Conservation (phyloP, 2,797 vertebrate species). For the Sciurus vulgaris region DNA sequence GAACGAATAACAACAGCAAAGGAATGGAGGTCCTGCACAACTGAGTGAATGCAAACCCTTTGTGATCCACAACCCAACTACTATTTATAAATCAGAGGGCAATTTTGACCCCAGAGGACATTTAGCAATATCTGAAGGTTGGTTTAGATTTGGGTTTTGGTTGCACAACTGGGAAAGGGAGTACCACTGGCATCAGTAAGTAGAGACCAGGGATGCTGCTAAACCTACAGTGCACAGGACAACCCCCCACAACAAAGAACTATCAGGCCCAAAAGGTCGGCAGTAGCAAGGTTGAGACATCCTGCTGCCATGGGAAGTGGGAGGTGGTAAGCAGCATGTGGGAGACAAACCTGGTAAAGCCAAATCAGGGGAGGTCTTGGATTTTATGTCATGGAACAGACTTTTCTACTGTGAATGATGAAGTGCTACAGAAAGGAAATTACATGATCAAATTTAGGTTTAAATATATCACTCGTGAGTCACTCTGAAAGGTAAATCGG, state of each 20-base stretch:
- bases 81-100: not conserved
- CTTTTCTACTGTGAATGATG: not conserved
- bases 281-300: not conserved
- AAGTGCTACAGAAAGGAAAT: conserved; percentile 19
- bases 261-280: not conserved
- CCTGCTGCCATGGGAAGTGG: not conserved
- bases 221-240: not conserved
- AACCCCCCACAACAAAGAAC: not conserved
- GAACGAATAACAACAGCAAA: not conserved
- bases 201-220: not conserved
- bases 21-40: not conserved
- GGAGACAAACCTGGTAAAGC: not conserved
- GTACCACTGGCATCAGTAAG: not conserved
- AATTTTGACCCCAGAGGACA: not conserved
- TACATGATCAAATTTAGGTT: not conserved
- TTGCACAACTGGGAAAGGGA: not conserved
- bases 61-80: not conserved
- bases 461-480: not conserved
- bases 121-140: not conserved
- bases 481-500: not conserved
- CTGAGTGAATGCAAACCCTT: not conserved
- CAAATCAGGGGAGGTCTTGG: not conserved
- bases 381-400: not conserved
- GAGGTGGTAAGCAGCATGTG: not conserved
- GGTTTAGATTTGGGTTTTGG: not conserved